Evolutionary conservation across 2,888 invertebrate species (phyloP), one percentile per base, ranked within the genome.

Genomic region (Keiferia lycopersicella): DNA sequence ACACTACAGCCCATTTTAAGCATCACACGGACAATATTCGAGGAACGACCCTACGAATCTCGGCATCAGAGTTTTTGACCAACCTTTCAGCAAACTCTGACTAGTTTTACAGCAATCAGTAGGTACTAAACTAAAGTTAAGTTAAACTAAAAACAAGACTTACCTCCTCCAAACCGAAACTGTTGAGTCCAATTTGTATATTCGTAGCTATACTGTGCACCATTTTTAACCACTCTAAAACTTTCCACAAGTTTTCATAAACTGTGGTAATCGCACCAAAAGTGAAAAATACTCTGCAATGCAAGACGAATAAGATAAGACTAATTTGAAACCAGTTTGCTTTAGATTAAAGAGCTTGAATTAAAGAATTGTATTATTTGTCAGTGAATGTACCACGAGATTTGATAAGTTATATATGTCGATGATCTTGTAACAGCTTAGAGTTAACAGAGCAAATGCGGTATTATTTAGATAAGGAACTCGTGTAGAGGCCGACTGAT

Each of bases 111-210:
- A n/a, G n/a, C n/a, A 12, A n/a, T 41, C 41, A 3, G n/a, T 14
- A n/a, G 14, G 1, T n/a, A n/a, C n/a, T n/a, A n/a, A n/a, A n/a
- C n/a, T n/a, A n/a, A n/a, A n/a, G n/a, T n/a, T n/a, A 41, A 41
- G 14, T 34, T 7, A 34, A 34, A 7, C 1, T 10, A 34, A 30
- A 14, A 30, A n/a, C 1, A 30, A 8, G n/a, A 8, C 12, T 16
- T 26, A 8, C 16, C n/a, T 20, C 18, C 62, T 74, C 76, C 3
- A 69, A 66, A 1, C 75, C 57, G 7, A 82, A 67, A 60, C 72
- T 77, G 8, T 82, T 81, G 18, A 86, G 67, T 8, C 79, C 81
- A 38, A 86, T 79, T 18, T 81, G 79, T 12, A 86, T 74, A 34
- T 56, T 56, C 8, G 34, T 26, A 26, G 22, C 51, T 26, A 53